These are phyloP conservation scores for Artibeus jamaicensis DNA, from an alignment of 2,797 vertebrate genomes.

Conservation along the genomic window DNA sequence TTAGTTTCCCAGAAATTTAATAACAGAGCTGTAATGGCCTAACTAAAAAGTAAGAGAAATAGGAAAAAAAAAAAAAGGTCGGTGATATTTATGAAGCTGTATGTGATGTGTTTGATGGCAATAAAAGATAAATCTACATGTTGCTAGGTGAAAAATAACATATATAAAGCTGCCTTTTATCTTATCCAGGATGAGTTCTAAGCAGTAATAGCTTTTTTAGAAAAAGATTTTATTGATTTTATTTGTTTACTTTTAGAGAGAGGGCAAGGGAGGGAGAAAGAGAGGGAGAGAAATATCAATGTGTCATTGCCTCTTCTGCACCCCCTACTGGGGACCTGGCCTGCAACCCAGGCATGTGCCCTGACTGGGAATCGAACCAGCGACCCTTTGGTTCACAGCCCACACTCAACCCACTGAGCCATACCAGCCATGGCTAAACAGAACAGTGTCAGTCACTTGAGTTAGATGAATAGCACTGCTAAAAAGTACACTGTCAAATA, in stretches of 20 bases:
- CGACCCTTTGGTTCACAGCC: too few species aligned
- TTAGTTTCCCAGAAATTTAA: slow-evolving; percentile 46
- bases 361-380: too few species aligned
- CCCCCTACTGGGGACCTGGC: too few species aligned
- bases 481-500: slow-evolving; percentile 80
- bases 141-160: slow-evolving; percentile 67
- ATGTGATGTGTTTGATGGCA: not conserved
- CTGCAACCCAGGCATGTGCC: too few species aligned
- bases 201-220: slow-evolving; percentile 63
- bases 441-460: slow-evolving; percentile 74
- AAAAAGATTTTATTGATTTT: slow-evolving; percentile 66
- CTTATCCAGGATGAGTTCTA: slow-evolving; percentile 69
- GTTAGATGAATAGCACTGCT: slow-evolving; percentile 80
- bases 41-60: slow-evolving; percentile 1
- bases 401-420: too few species aligned
- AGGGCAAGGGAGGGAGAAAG: too few species aligned
- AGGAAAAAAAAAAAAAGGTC: not conserved
- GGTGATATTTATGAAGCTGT: slow-evolving; percentile 3
- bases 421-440: too few species aligned
- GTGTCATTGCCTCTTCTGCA: too few species aligned
- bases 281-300: too few species aligned
- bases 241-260: too few species aligned
- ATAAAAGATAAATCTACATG: slow-evolving; percentile 19
- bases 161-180: slow-evolving; percentile 6
- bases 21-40: not conserved